These are phyloP conservation scores for Peribatodes rhomboidaria DNA, from an alignment of 2,888 invertebrate species.

Conservation along the genomic window DNA sequence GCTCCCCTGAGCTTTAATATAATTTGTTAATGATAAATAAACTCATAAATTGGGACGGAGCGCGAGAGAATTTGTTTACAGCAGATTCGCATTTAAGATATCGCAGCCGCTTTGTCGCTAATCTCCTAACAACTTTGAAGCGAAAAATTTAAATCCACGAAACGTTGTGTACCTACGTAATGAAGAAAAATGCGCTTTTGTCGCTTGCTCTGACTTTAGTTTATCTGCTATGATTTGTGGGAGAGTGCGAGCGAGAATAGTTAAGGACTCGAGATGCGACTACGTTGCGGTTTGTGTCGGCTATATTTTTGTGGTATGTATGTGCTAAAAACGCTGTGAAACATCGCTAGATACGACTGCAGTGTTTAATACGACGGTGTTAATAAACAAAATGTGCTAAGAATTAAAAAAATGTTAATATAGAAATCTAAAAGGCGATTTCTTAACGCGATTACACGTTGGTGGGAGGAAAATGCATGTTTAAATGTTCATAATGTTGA, in stretches of 20 bases:
- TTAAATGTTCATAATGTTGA: too few species aligned
- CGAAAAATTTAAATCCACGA: conserved; percentile 81
- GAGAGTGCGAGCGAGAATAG: conserved; percentile 40
- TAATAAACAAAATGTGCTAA: too few species aligned
- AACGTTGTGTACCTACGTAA: conserved; percentile 66
- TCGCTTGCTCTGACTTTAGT: conserved; percentile 51
- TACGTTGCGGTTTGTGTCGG: conserved; percentile 15
- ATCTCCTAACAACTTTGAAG: conserved; percentile 85
- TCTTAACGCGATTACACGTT: too few species aligned
- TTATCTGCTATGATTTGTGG: conserved; percentile 48
- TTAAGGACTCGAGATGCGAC: conserved; percentile 33
- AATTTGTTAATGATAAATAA: conserved; percentile 88
- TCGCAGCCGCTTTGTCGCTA: conserved; percentile 83
- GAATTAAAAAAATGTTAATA: too few species aligned
- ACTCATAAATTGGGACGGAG: conserved; percentile 82
- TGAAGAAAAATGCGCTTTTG: conserved; percentile 73
- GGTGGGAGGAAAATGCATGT: too few species aligned
- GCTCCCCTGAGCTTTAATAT: conserved; percentile 81
- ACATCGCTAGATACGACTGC: not conserved
- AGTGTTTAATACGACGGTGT: not conserved
- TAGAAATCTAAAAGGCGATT: too few species aligned
- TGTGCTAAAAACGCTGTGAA: not conserved
- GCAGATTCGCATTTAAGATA: conserved; percentile 86
- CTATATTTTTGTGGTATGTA: conserved; percentile 7
- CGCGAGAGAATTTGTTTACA: conserved; percentile 85